Evolutionary conservation across 2,888 invertebrate genomes (phyloP).

Genomic region (Drosophila basisetae): DNA sequence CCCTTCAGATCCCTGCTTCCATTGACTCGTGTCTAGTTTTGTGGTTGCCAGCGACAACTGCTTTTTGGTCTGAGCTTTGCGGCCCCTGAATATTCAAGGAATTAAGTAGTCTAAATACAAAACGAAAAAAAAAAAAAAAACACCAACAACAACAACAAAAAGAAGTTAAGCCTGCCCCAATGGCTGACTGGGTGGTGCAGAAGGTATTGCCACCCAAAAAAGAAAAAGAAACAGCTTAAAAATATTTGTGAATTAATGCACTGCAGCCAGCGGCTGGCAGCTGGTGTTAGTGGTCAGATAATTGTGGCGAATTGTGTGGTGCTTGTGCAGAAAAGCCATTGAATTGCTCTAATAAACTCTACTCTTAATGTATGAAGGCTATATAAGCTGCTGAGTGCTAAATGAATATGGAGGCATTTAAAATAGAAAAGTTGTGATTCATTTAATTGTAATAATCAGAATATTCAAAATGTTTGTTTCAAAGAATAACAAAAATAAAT

Average conservation of each 20-base stretch:
- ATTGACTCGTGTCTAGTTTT: constrained; percentile 69
- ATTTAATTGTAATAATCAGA: background rate
- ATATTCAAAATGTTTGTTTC: too few relatives aligned
- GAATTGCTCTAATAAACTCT: constrained; percentile 14
- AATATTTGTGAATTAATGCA: constrained; percentile 62
- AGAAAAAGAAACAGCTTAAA: constrained; percentile 35
- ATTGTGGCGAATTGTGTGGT: constrained; percentile 38
- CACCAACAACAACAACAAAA: constrained; percentile 1
- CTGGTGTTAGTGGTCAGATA: constrained; percentile 53
- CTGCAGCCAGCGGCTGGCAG: constrained; percentile 18
- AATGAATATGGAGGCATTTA: background rate
- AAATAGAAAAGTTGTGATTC: background rate
- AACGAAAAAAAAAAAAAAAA: constrained; percentile 17
- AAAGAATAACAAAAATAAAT: background rate
- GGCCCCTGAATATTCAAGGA: constrained; percentile 66
- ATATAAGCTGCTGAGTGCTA: background rate
- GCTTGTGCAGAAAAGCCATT: constrained; percentile 11
- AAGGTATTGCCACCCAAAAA: constrained; percentile 24
- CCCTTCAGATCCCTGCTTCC: constrained; percentile 51
- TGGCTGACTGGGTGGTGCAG: constrained; percentile 19
- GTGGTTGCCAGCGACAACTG: constrained; percentile 75
- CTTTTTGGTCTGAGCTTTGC: constrained; percentile 55
- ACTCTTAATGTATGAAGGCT: background rate
- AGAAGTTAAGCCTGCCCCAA: constrained; percentile 45
- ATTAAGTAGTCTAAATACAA: constrained; percentile 69